Conservation (phyloP, 37 sponge, comb jelly and placozoan species). For the Ianthella basta region DNA sequence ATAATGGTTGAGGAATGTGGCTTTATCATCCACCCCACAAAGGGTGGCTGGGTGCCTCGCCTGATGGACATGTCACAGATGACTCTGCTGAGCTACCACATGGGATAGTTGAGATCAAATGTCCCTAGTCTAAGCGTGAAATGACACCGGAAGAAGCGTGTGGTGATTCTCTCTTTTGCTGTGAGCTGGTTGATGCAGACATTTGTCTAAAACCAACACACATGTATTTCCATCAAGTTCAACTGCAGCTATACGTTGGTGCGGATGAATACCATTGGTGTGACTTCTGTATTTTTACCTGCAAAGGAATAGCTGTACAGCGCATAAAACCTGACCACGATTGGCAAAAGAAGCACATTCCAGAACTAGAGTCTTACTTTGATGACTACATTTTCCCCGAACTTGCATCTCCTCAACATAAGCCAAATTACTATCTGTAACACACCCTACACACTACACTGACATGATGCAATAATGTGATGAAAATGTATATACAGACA, state of each 20-base stretch:
- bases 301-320: slow-evolving; percentile 44
- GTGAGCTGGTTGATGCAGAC: slow-evolving; percentile 12
- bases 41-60: slow-evolving; percentile 59
- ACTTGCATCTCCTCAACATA: slow-evolving; percentile 27
- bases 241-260: too few relatives aligned
- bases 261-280: too few relatives aligned
- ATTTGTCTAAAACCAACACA: too few relatives aligned
- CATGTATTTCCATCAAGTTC: too few relatives aligned
- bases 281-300: slow-evolving; percentile 41
- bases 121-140: slow-evolving; percentile 45
- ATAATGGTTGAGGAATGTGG: slow-evolving; percentile 35
- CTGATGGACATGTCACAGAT: slow-evolving; percentile 62
- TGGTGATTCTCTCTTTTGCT: slow-evolving; percentile 38
- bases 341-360: slow-evolving; percentile 29
- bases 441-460: too few relatives aligned
- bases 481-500: not conserved
- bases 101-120: slow-evolving; percentile 58
- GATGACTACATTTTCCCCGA: slow-evolving; percentile 42
- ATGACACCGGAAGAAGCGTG: slow-evolving; percentile 47
- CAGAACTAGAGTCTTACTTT: slow-evolving; percentile 42
- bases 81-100: not conserved
- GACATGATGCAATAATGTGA: not conserved
- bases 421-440: slow-evolving; percentile 41
- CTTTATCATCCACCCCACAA: slow-evolving; percentile 45
- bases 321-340: slow-evolving; percentile 33